Conservation (phyloP, 1,140 invertebrate genomes). For the Tetranychus urticae region DNA sequence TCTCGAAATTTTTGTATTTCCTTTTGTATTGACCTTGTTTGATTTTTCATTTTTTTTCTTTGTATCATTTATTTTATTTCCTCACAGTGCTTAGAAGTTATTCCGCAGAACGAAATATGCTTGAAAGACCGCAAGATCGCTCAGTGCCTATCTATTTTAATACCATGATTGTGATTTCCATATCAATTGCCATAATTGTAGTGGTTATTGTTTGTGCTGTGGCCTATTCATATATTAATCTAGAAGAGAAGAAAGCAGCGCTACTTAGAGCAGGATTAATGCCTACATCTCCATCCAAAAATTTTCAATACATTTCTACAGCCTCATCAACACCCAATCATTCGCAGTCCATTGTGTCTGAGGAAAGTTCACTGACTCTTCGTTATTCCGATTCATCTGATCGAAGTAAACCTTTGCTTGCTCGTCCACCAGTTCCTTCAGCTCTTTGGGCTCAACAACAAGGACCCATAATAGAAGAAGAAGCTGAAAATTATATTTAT, state of each 20-base stretch:
- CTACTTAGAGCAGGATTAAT: conserved; percentile 1
- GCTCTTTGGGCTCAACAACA: conserved; percentile 9
- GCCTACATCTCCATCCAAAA: conserved; percentile 3
- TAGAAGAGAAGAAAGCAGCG: conserved; percentile 9
- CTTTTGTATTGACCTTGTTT: too few relatives aligned
- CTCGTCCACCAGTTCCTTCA: neutral
- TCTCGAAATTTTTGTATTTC: too few relatives aligned
- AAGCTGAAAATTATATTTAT: conserved; percentile 4
- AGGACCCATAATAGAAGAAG: conserved; percentile 6
- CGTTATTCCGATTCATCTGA: conserved; percentile 6
- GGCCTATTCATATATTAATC: conserved; percentile 13
- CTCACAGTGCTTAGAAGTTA: too few relatives aligned
- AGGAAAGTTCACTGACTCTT: conserved; percentile 6
- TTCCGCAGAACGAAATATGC: too few relatives aligned
- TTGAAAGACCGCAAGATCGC: neutral
- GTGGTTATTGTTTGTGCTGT: conserved; percentile 12
- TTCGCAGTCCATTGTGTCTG: conserved; percentile 1
- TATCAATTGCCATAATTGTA: conserved; percentile 12
- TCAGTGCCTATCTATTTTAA: conserved; percentile 12
- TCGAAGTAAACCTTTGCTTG: conserved; percentile 4
- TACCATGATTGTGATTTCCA: conserved; percentile 9
- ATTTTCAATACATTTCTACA: conserved; percentile 7
- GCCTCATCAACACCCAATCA: neutral
- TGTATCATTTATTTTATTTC: too few relatives aligned
- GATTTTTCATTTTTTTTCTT: too few relatives aligned